Evolutionary conservation across 2,113 vertebrate species (phyloP), one percentile per base, ranked within the genome.

Genomic region (Oreocharis arfaki): DNA sequence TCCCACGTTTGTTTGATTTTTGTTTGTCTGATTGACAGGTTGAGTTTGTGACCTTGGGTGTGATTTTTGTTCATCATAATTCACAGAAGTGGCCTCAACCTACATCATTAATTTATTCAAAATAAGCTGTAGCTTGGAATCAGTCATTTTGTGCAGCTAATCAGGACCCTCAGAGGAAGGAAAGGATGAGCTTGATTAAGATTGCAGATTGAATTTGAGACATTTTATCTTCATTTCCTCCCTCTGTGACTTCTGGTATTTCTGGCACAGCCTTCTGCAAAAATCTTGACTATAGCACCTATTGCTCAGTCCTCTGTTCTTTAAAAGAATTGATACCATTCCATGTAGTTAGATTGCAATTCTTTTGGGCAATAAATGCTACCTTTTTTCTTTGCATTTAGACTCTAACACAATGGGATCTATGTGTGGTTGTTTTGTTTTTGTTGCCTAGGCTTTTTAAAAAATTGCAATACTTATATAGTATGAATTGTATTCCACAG

Each of bases 131-230:
- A 93, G 6, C 16, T 87, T 87, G n/a, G 61, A 60, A 69, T 89
- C 49, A 50, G 52, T 55, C 6, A 93, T 84, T 93, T 61, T 79
- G 46, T 74, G 52, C 50, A 76, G 59, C 68, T 95, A 95, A 96
- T 94, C 70, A 95, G 71, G 57, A 79, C 88, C 53, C 63, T 90
- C 37, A 83, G 53, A 76, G 90, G 88, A 90, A 95, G 87, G n/a
- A 73, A 87, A 93, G 6, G 81, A 90, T 91, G 47, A 94, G 28
- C 74, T 94, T 96, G 93, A 95, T 96, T 96, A 95, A 93, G 59
- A 87, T 10, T 77, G 33, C 10, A 3, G 30, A 61, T 73, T 85
- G 78, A 91, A 79, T 94, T 41, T 87, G 57, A 82, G 65, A 68
- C 6, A 33, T 82, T 91, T 87, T 82, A 27, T 41, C 35, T 88